Percentiles rank a stretch among this genome's conserved stretches.
Conservation (phyloP, 2,797 vertebrate species). For the Holocentrus rufus region DNA sequence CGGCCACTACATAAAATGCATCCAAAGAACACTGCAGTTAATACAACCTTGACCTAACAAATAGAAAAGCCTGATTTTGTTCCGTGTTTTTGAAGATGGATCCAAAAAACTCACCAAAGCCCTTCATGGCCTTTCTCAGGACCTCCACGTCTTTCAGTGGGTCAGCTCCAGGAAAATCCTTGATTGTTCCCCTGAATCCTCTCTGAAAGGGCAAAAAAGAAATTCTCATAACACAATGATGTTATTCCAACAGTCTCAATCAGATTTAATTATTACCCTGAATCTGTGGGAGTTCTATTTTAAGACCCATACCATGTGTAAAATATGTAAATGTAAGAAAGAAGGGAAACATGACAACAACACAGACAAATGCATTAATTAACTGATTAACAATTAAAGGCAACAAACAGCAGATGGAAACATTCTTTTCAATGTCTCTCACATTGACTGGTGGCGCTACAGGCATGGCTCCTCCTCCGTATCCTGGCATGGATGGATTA, state of each 20-base stretch:
- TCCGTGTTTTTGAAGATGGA: background rate
- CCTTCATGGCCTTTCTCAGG: slow-evolving; percentile 98
- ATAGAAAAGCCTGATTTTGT: background rate
- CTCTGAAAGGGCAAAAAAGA: slow-evolving; percentile 75
- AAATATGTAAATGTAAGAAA: background rate
- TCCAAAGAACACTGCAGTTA: background rate
- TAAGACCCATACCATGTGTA: too few relatives aligned
- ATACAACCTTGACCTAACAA: background rate
- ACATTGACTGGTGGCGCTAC: slow-evolving; percentile 77
- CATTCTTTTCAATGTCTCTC: slow-evolving; percentile 39
- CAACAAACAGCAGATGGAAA: background rate
- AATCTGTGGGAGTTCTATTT: background rate
- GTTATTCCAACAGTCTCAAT: slow-evolving; percentile 2
- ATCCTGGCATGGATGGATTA: slow-evolving; percentile 78
- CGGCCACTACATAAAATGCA: background rate
- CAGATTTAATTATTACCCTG: background rate
- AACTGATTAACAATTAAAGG: too few relatives aligned
- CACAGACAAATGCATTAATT: too few relatives aligned
- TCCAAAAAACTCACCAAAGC: slow-evolving; percentile 87
- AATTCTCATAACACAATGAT: background rate
- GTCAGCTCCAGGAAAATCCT: slow-evolving; percentile 89
- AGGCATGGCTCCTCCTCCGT: slow-evolving; percentile 77
- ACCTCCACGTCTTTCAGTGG: slow-evolving; percentile 92
- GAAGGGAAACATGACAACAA: too few relatives aligned
- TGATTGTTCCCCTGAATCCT: slow-evolving; percentile 88